Conservation (phyloP, 1,140 invertebrate species). For the Platorchestia sp. region DNA sequence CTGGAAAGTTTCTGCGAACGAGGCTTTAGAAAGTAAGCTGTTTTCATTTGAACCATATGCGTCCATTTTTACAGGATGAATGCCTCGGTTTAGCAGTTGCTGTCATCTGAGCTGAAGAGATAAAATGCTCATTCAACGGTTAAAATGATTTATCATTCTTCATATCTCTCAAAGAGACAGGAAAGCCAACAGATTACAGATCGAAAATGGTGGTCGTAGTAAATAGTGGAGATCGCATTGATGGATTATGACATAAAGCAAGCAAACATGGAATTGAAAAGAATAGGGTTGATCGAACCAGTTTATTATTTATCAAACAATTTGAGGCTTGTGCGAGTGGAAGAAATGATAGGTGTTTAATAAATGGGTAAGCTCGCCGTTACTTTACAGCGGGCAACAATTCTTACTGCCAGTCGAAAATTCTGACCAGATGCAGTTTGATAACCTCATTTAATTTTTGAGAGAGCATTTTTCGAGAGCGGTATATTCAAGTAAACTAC, state of each 20-base stretch:
- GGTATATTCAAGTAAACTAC: too few species aligned
- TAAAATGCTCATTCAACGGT: not conserved
- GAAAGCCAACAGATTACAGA: not conserved
- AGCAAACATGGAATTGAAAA: not conserved
- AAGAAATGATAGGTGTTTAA: too few species aligned
- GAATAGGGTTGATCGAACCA: not conserved
- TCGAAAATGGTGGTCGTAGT: not conserved
- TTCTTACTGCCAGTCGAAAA: too few species aligned
- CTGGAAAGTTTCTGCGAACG: not conserved
- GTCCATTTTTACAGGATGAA: not conserved
- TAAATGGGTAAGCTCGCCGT: too few species aligned
- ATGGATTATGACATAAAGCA: not conserved
- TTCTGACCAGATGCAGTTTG: too few species aligned
- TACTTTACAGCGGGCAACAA: too few species aligned
- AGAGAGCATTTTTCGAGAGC: too few species aligned
- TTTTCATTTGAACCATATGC: not conserved
- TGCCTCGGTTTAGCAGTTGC: not conserved
- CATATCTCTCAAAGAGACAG: not conserved
- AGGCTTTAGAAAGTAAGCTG: not conserved
- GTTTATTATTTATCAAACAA: too few species aligned
- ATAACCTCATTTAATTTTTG: too few species aligned
- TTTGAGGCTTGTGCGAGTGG: too few species aligned
- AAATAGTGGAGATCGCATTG: not conserved
- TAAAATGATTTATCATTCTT: not conserved
- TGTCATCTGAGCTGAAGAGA: not conserved